These are phyloP conservation scores for Echinarachnius parma DNA, from an alignment of 53 echinoderm and acorn worm species.

Conservation along the genomic window DNA sequence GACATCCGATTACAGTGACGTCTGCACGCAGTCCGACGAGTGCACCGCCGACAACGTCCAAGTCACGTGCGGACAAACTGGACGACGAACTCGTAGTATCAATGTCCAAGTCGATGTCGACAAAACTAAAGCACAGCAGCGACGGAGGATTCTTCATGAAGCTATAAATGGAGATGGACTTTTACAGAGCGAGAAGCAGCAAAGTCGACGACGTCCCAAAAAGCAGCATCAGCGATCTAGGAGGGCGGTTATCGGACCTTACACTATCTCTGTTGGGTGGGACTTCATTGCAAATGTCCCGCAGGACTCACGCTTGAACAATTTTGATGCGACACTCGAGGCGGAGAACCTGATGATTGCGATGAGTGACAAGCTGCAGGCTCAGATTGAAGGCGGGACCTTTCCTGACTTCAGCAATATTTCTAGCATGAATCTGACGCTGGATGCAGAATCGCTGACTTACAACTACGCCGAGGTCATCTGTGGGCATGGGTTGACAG, in stretches of 20 bases:
- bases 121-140: no score
- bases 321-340: slow-evolving; percentile 18
- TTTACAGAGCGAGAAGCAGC: no score
- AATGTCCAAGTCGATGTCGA: no score
- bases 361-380: slow-evolving; percentile 19
- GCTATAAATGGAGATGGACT: no score
- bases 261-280: slow-evolving; percentile 23
- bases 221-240: no score
- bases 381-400: slow-evolving; percentile 16
- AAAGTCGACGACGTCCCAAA: no score
- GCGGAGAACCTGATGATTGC: slow-evolving; percentile 30
- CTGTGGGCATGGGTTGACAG: slow-evolving; percentile 22
- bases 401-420: slow-evolving; percentile 10
- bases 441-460: slow-evolving; percentile 20
- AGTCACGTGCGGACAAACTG: slow-evolving; percentile 59
- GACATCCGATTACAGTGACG: slow-evolving; percentile 15
- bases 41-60: slow-evolving; percentile 62
- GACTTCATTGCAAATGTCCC: slow-evolving; percentile 20
- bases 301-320: slow-evolving; percentile 16
- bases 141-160: no score
- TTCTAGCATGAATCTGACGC: not conserved
- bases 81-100: slow-evolving; percentile 35
- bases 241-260: no score
- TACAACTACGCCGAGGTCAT: slow-evolving; percentile 27
- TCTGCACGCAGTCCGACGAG: slow-evolving; percentile 47